Evolutionary conservation across 2,797 vertebrate species (phyloP).

Genomic region (Centropyge bicolor): DNA sequence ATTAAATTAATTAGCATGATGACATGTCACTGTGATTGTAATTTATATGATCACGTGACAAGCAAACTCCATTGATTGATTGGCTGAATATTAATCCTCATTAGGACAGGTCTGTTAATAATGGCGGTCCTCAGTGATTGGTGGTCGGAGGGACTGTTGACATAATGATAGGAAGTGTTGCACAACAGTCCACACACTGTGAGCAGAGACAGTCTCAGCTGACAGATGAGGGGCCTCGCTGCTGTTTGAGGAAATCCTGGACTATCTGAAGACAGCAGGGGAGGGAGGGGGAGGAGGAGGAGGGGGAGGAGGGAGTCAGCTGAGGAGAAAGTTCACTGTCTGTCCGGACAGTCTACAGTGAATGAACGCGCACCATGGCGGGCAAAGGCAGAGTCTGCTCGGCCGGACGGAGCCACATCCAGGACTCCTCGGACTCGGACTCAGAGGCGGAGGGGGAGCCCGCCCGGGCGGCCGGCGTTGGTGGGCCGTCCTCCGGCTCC

Average conservation of each 20-base stretch:
- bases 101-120: slow-evolving; percentile 51
- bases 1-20: too few species aligned
- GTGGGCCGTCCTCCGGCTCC: slow-evolving; percentile 25
- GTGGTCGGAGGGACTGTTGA: slow-evolving; percentile 54
- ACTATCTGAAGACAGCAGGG: slow-evolving; percentile 6
- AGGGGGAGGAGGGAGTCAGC: slow-evolving; percentile 14
- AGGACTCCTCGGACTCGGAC: slow-evolving; percentile 86
- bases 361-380: slow-evolving; percentile 49
- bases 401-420: slow-evolving; percentile 61
- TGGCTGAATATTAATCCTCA: background rate
- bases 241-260: slow-evolving; percentile 7
- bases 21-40: too few species aligned
- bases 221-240: slow-evolving; percentile 27
- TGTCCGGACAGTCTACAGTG: background rate
- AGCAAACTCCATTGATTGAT: too few species aligned
- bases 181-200: slow-evolving; percentile 36
- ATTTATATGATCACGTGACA: too few species aligned
- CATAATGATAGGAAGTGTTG: slow-evolving; percentile 40
- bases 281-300: too few species aligned
- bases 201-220: slow-evolving; percentile 1
- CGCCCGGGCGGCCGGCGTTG: slow-evolving; percentile 31
- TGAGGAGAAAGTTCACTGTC: slow-evolving; percentile 61
- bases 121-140: slow-evolving; percentile 42
- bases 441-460: slow-evolving; percentile 82
- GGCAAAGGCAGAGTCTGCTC: slow-evolving; percentile 54